Conservation (phyloP, 2,113 vertebrate species). For the Pyrgilauda ruficollis region DNA sequence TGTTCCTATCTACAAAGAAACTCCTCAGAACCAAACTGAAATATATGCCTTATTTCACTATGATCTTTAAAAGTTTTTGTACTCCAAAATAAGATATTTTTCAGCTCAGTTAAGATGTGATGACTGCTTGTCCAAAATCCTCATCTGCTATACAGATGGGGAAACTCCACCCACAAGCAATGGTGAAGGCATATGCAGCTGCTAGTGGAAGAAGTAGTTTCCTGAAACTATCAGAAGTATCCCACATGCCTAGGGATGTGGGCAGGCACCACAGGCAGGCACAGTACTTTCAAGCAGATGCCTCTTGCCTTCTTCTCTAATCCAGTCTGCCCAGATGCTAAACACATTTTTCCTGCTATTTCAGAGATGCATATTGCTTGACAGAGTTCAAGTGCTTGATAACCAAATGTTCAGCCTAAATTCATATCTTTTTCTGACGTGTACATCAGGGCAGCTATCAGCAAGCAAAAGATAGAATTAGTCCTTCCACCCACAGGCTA, state of each 20-base stretch:
- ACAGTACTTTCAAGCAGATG: neutral
- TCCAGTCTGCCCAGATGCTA: neutral
- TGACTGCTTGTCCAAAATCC: neutral
- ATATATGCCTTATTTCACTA: neutral
- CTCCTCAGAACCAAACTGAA: neutral
- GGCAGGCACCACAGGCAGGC: neutral
- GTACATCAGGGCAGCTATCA: neutral
- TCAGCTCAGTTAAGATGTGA: neutral
- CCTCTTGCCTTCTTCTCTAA: neutral
- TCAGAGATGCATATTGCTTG: neutral
- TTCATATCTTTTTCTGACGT: neutral
- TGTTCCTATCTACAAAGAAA: neutral
- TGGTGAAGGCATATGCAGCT: neutral
- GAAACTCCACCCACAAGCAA: neutral
- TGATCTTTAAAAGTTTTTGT: neutral
- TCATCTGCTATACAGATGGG: neutral
- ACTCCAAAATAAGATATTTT: neutral
- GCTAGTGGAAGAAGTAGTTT: neutral
- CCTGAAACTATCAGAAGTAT: neutral
- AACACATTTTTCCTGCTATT: neutral
- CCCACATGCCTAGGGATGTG: neutral
- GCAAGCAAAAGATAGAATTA: neutral
- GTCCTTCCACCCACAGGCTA: neutral
- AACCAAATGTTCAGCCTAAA: neutral
- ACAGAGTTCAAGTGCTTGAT: neutral